Conservation (phyloP, 2,888 invertebrate genomes). For the Unio pictorum region DNA sequence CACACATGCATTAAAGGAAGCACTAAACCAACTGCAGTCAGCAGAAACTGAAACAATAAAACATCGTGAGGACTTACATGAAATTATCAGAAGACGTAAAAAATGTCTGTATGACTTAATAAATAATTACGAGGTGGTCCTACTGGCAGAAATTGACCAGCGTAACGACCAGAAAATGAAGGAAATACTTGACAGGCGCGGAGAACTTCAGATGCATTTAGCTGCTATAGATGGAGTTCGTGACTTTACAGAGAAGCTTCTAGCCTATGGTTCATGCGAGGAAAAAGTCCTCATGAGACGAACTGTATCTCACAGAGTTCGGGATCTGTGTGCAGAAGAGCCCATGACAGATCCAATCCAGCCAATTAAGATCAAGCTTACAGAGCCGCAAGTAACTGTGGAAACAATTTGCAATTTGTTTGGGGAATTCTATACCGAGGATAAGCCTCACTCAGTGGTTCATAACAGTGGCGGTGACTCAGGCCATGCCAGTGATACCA, state of each 20-base stretch:
- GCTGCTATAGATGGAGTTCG: slow-evolving; percentile 55
- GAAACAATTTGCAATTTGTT: slow-evolving; percentile 61
- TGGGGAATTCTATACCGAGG: slow-evolving; percentile 45
- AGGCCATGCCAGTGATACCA: slow-evolving; percentile 38
- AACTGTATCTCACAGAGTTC: slow-evolving; percentile 54
- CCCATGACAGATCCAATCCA: slow-evolving; percentile 35
- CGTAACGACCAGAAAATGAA: slow-evolving; percentile 44
- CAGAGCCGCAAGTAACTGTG: slow-evolving; percentile 53
- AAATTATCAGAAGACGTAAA: slow-evolving; percentile 43
- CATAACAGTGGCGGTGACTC: slow-evolving; percentile 28
- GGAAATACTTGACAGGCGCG: slow-evolving; percentile 39
- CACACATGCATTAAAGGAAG: slow-evolving; percentile 35
- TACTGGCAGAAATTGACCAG: slow-evolving; percentile 52
- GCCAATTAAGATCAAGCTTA: slow-evolving; percentile 29
- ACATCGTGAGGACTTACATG: slow-evolving; percentile 43
- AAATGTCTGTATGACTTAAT: slow-evolving; percentile 52
- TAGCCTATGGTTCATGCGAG: slow-evolving; percentile 58
- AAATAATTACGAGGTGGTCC: slow-evolving; percentile 52
- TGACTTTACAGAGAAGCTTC: slow-evolving; percentile 58
- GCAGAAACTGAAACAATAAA: slow-evolving; percentile 36
- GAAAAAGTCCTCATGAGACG: slow-evolving; percentile 62
- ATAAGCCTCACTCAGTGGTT: slow-evolving; percentile 1
- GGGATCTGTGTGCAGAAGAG: slow-evolving; percentile 57
- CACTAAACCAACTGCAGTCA: slow-evolving; percentile 38
- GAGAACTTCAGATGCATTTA: slow-evolving; percentile 47